Evolutionary conservation across 1,140 invertebrate genomes (phyloP).

Genomic region (Aphaenogaster ashmeadi): DNA sequence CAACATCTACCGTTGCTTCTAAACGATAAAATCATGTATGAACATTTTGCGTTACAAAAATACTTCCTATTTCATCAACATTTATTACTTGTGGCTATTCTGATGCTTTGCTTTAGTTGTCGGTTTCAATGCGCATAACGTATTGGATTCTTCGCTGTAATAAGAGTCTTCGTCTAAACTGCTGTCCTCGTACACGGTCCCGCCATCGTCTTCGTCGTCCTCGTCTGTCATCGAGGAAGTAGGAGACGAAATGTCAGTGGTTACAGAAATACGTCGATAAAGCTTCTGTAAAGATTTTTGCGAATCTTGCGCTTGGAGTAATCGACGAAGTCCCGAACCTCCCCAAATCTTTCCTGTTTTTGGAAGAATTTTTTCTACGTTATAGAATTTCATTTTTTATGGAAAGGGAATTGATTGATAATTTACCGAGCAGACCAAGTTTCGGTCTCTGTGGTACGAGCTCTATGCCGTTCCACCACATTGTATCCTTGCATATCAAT

Average conservation of each 20-base stretch:
- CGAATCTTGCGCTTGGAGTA: constrained; percentile 70
- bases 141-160: constrained; percentile 83
- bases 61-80: constrained; percentile 24
- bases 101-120: constrained; percentile 67
- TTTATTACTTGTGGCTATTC: constrained; percentile 66
- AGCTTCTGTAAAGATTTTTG: constrained; percentile 76
- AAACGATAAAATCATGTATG: constrained; percentile 37
- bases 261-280: constrained; percentile 78
- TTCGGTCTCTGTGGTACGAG: constrained; percentile 89
- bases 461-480: constrained; percentile 92
- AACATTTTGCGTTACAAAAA: constrained; percentile 34
- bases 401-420: neutral
- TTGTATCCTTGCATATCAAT: constrained; percentile 88
- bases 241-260: constrained; percentile 77
- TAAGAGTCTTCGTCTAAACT: constrained; percentile 83
- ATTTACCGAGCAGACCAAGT: constrained; percentile 89
- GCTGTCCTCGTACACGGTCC: constrained; percentile 77
- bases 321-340: constrained; percentile 78
- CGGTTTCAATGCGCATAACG: constrained; percentile 67
- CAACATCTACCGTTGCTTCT: constrained; percentile 88
- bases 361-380: neutral
- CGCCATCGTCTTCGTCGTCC: constrained; percentile 81
- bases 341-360: constrained; percentile 84
- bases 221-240: constrained; percentile 78
- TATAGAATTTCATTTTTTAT: neutral